A percentile compares a stretch with the other conserved stretches of the same genome.
Evolutionary conservation across 1,140 invertebrate genomes (phyloP).

Genomic region (Brachionus paranguensis): DNA sequence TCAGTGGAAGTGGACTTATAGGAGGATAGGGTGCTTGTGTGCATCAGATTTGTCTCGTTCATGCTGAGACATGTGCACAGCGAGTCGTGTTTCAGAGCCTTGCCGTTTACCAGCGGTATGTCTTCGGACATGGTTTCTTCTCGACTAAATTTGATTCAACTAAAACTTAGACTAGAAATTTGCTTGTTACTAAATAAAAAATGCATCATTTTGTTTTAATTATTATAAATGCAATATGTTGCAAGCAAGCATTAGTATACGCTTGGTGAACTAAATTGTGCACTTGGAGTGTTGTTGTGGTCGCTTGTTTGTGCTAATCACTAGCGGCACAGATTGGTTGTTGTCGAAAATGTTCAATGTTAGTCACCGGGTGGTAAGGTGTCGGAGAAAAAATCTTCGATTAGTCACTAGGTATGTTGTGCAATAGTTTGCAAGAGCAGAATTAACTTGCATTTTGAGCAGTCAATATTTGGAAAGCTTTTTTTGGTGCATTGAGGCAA

Average conservation of each 20-base stretch:
- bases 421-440: too few species aligned
- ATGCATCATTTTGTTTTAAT: background rate
- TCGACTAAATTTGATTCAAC: background rate
- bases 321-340: background rate
- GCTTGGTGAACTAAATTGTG: background rate
- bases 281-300: background rate
- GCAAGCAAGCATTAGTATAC: background rate
- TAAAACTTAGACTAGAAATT: background rate
- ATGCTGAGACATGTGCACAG: background rate
- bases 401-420: too few species aligned
- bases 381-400: too few species aligned
- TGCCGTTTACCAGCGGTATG: background rate
- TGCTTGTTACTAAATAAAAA: background rate
- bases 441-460: too few species aligned
- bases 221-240: background rate
- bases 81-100: background rate
- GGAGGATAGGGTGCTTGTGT: background rate
- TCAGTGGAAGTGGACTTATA: background rate
- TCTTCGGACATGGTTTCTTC: background rate
- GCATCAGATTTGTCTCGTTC: background rate
- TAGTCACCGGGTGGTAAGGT: too few species aligned
- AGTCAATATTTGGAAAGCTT: too few species aligned
- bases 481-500: too few species aligned
- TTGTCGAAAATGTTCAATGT: background rate
- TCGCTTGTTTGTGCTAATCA: background rate